These are phyloP conservation scores for Pentalonia nigronervosa DNA, from an alignment of 1,140 invertebrate genomes.

Conservation along the genomic window DNA sequence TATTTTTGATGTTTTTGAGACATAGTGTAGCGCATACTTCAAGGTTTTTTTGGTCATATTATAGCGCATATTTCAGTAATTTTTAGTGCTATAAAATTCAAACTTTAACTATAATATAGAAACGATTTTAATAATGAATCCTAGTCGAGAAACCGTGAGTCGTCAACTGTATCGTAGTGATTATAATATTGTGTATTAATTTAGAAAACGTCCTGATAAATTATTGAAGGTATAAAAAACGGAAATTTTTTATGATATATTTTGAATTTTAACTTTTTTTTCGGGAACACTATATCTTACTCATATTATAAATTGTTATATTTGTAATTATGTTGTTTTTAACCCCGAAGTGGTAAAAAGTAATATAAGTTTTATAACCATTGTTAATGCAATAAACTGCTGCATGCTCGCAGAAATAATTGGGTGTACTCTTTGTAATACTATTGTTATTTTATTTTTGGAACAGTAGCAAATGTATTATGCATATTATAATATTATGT, in stretches of 20 bases:
- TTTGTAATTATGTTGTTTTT: background rate
- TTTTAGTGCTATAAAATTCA: too few relatives aligned
- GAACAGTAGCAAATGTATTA: conserved; percentile 2
- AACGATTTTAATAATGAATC: too few relatives aligned
- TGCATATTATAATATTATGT: background rate
- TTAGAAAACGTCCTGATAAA: background rate
- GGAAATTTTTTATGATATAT: background rate
- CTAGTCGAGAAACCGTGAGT: too few relatives aligned
- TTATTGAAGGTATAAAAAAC: background rate
- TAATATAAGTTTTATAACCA: conserved; percentile 5
- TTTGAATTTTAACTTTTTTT: background rate
- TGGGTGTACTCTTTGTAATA: background rate
- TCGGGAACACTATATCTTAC: background rate
- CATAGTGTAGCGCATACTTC: too few relatives aligned
- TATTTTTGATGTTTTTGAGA: too few relatives aligned
- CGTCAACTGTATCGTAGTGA: too few relatives aligned
- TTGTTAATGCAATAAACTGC: background rate
- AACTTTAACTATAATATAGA: too few relatives aligned
- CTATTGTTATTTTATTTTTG: background rate
- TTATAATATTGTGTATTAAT: background rate
- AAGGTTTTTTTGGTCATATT: too few relatives aligned
- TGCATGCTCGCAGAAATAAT: background rate
- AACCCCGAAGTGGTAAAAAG: background rate
- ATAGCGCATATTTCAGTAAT: too few relatives aligned
- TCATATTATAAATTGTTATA: background rate